Base-by-base conservation (phyloP, 2,113 vertebrate species). In the Puffinus mauretanicus region DNA sequence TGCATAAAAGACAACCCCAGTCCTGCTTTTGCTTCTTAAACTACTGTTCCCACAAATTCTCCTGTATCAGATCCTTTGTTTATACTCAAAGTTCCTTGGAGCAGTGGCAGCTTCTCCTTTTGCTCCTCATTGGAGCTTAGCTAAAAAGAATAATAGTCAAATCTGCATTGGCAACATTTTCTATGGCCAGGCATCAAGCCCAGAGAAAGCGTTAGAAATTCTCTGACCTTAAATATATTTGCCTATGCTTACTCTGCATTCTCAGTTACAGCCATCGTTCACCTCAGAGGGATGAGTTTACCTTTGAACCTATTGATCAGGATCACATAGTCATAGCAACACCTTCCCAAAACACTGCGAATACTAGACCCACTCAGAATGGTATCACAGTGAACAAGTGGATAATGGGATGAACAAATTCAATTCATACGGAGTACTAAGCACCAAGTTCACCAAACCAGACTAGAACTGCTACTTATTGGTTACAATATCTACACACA, bases 221-320 rank as follows among this genome's bases (percentile, higher is more conserved):
- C 30, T 52, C 62, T 67, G 75, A 90, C 79, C 58, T 94, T 83
- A 88, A 90, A 82, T 71, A 92, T 44, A 87, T 78, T 93, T 58
- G 88, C 30, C 44, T 64, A 6, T 2, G 3, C 72, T 95, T 86
- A 47, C n/a, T 85, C 44, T 91, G 44, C 9, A 2, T 75, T 90
- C 72, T 92, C 42, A 86, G 34, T 77, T 85, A n/a, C 66, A 90
- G 78, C 54, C 72, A 64, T 58, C 5, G 3, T 87, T 91, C 69
- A 61, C 42, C 67, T 95, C 72, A 73, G n/a, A 88, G 25, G 44
- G 8, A 34, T 49, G 57, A 94, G 44, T 69, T 57, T 93, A 65
- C 72, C 47, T 88, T 96, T 96, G 83, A 97, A 94, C 67, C 46
- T 40, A 44, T 29, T 87, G 90, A 88, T 86, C 88, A 80, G 5